Percentiles rank a stretch among this genome's conserved stretches.
Evolutionary conservation across 2,797 vertebrate genomes (phyloP).

Genomic region (Rhinoraja longicauda): DNA sequence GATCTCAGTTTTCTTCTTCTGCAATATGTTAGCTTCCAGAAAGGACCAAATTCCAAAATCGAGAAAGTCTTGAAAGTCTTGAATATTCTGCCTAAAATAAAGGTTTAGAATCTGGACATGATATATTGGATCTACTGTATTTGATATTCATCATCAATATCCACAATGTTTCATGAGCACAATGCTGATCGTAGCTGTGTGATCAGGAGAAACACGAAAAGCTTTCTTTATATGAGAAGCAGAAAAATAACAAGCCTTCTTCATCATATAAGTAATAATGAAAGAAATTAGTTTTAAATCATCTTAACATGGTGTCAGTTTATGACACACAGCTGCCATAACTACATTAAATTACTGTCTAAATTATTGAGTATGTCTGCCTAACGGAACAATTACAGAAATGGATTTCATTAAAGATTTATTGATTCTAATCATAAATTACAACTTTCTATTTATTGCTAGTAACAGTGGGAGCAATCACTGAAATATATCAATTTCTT

Average conservation of each 20-base stretch:
- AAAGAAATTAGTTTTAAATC: conserved; percentile 30
- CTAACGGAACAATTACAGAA: conserved; percentile 34
- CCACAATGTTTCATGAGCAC: not conserved
- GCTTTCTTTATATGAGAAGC: not conserved
- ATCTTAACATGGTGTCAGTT: conserved; percentile 34
- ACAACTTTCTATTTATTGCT: conserved; percentile 10
- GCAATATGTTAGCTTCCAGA: not conserved
- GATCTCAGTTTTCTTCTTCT: not conserved
- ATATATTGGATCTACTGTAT: not conserved
- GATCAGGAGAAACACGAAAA: not conserved
- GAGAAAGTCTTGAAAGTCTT: not conserved
- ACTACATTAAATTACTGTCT: conserved; percentile 22
- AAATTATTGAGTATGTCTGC: conserved; percentile 36
- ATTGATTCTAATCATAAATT: conserved; percentile 38
- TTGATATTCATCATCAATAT: not conserved
- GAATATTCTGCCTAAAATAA: not conserved
- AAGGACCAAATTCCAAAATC: not conserved
- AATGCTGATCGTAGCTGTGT: not conserved
- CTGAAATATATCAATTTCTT: conserved; percentile 29
- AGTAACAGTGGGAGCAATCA: not conserved
- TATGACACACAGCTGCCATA: conserved; percentile 28
- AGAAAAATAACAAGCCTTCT: not conserved
- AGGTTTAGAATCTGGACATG: not conserved
- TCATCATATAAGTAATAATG: conserved; percentile 20
- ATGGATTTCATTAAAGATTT: conserved; percentile 38